phyloP scores from a whole-genome alignment of 2,888 invertebrate genomes.

The Meganola albula region DNA sequence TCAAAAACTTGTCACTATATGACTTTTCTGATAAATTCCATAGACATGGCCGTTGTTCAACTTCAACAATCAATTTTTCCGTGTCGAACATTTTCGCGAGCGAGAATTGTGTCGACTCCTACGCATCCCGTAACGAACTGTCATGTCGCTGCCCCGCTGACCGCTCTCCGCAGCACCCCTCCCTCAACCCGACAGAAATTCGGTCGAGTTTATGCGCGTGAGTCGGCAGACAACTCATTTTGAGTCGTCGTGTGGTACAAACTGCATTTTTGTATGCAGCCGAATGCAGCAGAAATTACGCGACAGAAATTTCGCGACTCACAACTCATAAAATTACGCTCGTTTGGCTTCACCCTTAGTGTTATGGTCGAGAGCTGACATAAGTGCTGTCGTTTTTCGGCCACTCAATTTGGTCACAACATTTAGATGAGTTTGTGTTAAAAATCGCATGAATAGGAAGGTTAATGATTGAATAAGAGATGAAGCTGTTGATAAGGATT shows the following conservation, averaged over 20 bases:
- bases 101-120: constrained; percentile 4
- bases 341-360: too few relatives aligned
- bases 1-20: constrained; percentile 6
- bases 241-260: constrained; percentile 3
- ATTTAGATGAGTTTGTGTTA: too few relatives aligned
- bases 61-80: constrained; percentile 7
- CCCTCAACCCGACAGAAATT: constrained; percentile 5
- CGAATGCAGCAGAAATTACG: constrained; percentile 4
- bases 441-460: too few relatives aligned
- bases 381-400: too few relatives aligned
- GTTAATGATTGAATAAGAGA: too few relatives aligned
- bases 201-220: constrained; percentile 6
- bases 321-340: too few relatives aligned
- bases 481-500: too few relatives aligned
- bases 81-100: too few relatives aligned
- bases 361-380: too few relatives aligned
- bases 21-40: constrained; percentile 9
- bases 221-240: constrained; percentile 9
- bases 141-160: constrained; percentile 5
- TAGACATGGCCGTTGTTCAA: constrained; percentile 8
- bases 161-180: constrained; percentile 4
- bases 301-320: constrained; percentile 5
- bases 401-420: too few relatives aligned
- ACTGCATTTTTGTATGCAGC: constrained; percentile 3
- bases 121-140: constrained; percentile 6